A percentile compares a stretch with the other conserved stretches of the same genome.
phyloP scores from a whole-genome alignment of 1,140 invertebrate species.

The Chrysopa pallens region DNA sequence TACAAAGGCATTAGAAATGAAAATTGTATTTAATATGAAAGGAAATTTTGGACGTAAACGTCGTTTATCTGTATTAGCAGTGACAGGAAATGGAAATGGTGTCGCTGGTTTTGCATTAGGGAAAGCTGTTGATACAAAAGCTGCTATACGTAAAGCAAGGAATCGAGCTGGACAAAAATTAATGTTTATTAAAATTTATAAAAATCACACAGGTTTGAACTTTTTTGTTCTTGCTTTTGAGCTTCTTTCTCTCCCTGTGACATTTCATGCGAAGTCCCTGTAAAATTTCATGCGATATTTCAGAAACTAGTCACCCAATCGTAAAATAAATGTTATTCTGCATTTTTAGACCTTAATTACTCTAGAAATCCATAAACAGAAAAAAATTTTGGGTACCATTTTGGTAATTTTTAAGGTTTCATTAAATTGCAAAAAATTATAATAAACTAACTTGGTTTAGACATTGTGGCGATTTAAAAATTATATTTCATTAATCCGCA shows the following conservation, averaged over 20 bases:
- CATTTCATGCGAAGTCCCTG: too few species aligned
- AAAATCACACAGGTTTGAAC: slow-evolving; percentile 65
- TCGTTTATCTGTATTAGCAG: slow-evolving; percentile 44
- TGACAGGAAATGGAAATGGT: slow-evolving; percentile 82
- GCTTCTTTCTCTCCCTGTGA: too few species aligned
- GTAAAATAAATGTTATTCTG: too few species aligned
- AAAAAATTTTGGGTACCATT: too few species aligned
- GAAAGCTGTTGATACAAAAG: slow-evolving; percentile 42
- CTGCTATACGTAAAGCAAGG: slow-evolving; percentile 54
- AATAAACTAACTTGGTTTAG: too few species aligned
- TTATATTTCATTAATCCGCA: too few species aligned
- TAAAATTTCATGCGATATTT: background rate
- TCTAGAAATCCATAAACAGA: too few species aligned
- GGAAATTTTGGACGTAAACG: slow-evolving; percentile 62
- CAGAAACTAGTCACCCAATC: background rate
- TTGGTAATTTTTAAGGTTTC: too few species aligned
- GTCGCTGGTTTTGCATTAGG: slow-evolving; percentile 65
- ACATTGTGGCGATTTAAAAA: too few species aligned
- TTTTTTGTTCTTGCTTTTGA: slow-evolving; percentile 1
- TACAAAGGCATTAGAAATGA: slow-evolving; percentile 64
- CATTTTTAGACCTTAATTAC: too few species aligned
- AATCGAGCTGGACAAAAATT: slow-evolving; percentile 74
- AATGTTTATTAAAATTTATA: slow-evolving; percentile 63
- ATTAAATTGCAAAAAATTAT: too few species aligned
- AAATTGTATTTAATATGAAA: slow-evolving; percentile 69